Percentiles rank a stretch among this genome's conserved stretches.
These are phyloP conservation scores for Pristionchus mayeri DNA, from an alignment of 2,888 invertebrate species.

Conservation along the genomic window DNA sequence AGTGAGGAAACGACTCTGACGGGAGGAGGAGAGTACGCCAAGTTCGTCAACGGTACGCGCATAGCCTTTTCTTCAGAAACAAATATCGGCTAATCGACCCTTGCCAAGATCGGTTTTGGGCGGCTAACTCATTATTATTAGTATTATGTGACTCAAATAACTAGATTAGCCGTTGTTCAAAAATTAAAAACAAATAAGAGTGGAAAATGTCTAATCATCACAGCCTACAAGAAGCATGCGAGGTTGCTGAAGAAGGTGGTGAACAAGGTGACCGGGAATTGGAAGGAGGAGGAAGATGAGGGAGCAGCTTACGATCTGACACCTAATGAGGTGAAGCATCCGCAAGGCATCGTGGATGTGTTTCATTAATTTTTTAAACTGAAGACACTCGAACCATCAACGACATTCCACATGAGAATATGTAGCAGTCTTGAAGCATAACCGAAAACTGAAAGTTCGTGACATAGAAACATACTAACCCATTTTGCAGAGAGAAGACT, in stretches of 20 bases:
- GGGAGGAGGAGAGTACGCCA: not conserved
- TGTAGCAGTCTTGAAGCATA: not conserved
- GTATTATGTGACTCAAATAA: too few species aligned
- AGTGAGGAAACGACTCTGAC: not conserved
- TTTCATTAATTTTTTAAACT: not conserved
- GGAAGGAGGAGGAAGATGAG: constrained; percentile 10
- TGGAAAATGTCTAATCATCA: too few species aligned
- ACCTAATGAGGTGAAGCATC: constrained; percentile 35
- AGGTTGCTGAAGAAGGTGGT: not conserved
- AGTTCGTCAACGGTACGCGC: constrained; percentile 21
- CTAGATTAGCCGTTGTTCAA: too few species aligned
- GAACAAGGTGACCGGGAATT: not conserved
- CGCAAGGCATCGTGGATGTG: too few species aligned
- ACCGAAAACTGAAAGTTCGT: not conserved
- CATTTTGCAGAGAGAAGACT: constrained; percentile 31
- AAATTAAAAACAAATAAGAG: too few species aligned
- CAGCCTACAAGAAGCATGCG: constrained; percentile 46
- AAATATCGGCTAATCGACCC: too few species aligned
- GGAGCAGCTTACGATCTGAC: constrained; percentile 22
- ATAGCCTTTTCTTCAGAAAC: too few species aligned
- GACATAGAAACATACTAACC: not conserved
- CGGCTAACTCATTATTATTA: too few species aligned
- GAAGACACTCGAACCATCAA: too few species aligned
- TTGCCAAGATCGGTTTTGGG: too few species aligned
- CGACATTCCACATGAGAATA: too few species aligned